Percentiles rank a stretch among this genome's conserved stretches.
These are phyloP conservation scores for Trileptium ribeirensis DNA, from an alignment of 2,888 invertebrate species.

Conservation along the genomic window DNA sequence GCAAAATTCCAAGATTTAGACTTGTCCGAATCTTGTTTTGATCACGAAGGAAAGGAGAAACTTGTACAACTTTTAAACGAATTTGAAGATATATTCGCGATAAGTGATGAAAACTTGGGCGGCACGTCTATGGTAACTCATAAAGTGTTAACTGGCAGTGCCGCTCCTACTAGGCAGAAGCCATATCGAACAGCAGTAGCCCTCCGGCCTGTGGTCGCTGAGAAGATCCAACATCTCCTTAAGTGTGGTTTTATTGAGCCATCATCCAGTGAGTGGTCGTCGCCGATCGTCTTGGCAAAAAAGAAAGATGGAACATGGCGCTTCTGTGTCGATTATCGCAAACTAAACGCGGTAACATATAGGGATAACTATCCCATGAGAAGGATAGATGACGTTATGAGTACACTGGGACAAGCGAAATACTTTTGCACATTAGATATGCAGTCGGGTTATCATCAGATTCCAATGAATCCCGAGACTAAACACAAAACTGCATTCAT, in stretches of 20 bases:
- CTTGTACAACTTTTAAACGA: too few species aligned
- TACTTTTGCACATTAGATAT: conserved; percentile 17
- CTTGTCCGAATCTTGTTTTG: too few species aligned
- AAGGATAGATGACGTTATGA: too few species aligned
- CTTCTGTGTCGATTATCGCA: too few species aligned
- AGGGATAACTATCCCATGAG: background rate
- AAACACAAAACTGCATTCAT: conserved; percentile 30
- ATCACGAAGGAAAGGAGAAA: too few species aligned
- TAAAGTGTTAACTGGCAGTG: background rate
- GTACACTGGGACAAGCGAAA: background rate
- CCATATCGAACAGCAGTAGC: background rate
- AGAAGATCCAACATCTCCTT: background rate
- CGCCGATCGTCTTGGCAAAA: too few species aligned
- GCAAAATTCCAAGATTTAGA: too few species aligned
- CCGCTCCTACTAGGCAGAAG: background rate
- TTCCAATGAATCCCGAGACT: conserved; percentile 20
- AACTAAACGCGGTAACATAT: too few species aligned
- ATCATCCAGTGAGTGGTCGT: background rate
- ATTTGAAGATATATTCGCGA: background rate
- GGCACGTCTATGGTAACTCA: background rate
- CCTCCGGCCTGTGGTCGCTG: background rate
- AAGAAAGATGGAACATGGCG: too few species aligned
- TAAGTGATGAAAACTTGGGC: background rate
- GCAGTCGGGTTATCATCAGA: conserved; percentile 21
- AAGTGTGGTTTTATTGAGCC: background rate